These are phyloP conservation scores for Neoaliturus tenellus DNA, from an alignment of 2,888 invertebrate species.

Conservation along the genomic window DNA sequence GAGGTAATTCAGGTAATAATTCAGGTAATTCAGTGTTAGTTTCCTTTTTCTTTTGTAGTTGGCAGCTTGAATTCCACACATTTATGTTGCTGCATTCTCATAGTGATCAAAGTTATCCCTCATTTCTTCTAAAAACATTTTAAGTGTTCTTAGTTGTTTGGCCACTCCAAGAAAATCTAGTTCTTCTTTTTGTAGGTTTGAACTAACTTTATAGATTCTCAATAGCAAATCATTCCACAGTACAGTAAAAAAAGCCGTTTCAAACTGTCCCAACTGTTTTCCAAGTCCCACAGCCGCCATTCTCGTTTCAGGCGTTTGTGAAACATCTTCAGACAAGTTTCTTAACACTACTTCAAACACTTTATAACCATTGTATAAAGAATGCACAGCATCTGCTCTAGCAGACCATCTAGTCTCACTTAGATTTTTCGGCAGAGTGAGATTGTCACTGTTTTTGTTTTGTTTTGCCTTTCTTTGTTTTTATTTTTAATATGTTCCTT, in stretches of 20 bases:
- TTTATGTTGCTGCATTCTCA: background rate
- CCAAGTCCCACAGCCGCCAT: slow-evolving; percentile 2
- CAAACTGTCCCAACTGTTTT: slow-evolving; percentile 11
- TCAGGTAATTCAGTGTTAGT: too few species aligned
- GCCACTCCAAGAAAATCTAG: slow-evolving; percentile 15
- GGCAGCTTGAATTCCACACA: background rate
- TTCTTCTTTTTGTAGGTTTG: slow-evolving; percentile 30
- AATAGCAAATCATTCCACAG: slow-evolving; percentile 33
- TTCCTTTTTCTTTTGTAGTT: slow-evolving; percentile 9
- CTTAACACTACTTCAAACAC: background rate
- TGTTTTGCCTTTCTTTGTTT: slow-evolving; percentile 23
- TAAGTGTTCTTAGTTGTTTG: slow-evolving; percentile 10
- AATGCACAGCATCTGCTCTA: slow-evolving; percentile 23
- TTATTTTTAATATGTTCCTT: slow-evolving; percentile 9
- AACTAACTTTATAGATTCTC: slow-evolving; percentile 34
- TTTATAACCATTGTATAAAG: background rate
- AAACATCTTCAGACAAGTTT: slow-evolving; percentile 3
- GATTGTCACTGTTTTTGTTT: background rate
- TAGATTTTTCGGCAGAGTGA: slow-evolving; percentile 24
- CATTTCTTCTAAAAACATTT: slow-evolving; percentile 21
- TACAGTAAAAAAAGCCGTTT: slow-evolving; percentile 25
- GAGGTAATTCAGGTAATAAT: too few species aligned
- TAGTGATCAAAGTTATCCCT: slow-evolving; percentile 27
- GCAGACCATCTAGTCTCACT: slow-evolving; percentile 53
- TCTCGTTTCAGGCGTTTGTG: slow-evolving; percentile 38